phyloP scores from a whole-genome alignment of 2,888 invertebrate species.

The Dicranocentrus wangi region DNA sequence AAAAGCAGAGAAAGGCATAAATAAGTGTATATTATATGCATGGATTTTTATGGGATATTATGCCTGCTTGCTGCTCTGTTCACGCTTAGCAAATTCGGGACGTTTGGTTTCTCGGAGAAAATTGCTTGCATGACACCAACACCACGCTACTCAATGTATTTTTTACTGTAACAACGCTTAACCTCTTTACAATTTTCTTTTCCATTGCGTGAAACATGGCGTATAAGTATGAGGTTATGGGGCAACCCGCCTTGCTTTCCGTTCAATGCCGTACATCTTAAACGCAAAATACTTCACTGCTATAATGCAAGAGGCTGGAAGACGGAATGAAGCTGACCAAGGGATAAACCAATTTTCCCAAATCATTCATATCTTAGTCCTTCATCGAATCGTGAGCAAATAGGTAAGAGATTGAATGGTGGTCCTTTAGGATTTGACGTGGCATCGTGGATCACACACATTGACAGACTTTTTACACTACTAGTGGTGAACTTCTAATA shows the following conservation, averaged over 20 bases:
- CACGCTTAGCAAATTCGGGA: background rate
- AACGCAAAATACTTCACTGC: too few species aligned
- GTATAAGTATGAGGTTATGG: constrained; percentile 9
- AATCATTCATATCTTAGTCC: constrained; percentile 8
- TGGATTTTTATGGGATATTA: too few species aligned
- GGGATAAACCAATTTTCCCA: background rate
- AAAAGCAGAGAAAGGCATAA: background rate
- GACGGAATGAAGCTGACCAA: background rate
- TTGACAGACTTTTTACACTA: too few species aligned
- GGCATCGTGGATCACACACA: too few species aligned
- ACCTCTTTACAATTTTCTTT: constrained; percentile 5
- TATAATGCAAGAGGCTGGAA: background rate
- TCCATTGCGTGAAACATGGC: background rate
- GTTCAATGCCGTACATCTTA: background rate
- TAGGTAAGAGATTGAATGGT: background rate
- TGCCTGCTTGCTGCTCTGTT: background rate
- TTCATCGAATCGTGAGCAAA: constrained; percentile 8
- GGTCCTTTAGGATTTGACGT: background rate
- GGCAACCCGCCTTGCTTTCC: background rate
- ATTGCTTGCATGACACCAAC: background rate
- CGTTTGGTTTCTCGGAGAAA: constrained; percentile 2
- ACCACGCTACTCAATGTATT: background rate
- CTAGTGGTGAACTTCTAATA: too few species aligned
- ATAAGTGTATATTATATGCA: background rate
- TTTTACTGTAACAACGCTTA: background rate